These are phyloP conservation scores for Heliconius erato DNA, from an alignment of 2,888 invertebrate species.

Conservation along the genomic window DNA sequence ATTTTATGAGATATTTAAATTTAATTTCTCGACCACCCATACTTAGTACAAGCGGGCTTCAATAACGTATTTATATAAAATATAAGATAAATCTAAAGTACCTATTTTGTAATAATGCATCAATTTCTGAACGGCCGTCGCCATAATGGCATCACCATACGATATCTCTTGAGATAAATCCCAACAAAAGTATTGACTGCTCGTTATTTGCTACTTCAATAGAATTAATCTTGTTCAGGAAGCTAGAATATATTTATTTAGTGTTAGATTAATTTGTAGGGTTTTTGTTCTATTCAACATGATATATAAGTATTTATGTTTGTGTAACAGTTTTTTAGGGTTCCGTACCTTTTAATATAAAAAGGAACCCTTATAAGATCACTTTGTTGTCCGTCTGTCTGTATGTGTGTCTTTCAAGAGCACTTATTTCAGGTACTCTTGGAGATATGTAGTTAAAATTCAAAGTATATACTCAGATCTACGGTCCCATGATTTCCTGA, in stretches of 20 bases:
- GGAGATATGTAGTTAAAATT: no score
- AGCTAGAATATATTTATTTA: not conserved
- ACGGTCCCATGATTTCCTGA: no score
- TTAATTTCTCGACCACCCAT: slow-evolving; percentile 19
- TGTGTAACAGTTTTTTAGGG: not conserved
- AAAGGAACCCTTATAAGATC: no score
- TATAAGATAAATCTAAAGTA: slow-evolving; percentile 45
- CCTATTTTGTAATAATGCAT: slow-evolving; percentile 51
- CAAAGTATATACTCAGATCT: no score
- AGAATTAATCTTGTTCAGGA: slow-evolving; percentile 48
- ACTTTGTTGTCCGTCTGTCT: no score
- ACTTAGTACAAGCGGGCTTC: slow-evolving; percentile 35
- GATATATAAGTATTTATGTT: not conserved
- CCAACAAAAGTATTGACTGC: slow-evolving; percentile 48
- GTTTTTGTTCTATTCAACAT: not conserved
- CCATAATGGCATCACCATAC: slow-evolving; percentile 51
- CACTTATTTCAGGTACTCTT: no score
- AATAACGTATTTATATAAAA: slow-evolving; percentile 28
- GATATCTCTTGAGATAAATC: slow-evolving; percentile 49
- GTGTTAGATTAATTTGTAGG: slow-evolving; percentile 19
- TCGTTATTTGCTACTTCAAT: slow-evolving; percentile 49
- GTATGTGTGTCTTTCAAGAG: no score
- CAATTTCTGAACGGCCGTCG: slow-evolving; percentile 48
- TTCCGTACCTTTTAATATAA: no score
- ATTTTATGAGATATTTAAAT: not conserved